Evolutionary conservation across 1,140 invertebrate genomes (phyloP), one percentile per base, ranked within the genome.

Genomic region (Micrasema minimum): DNA sequence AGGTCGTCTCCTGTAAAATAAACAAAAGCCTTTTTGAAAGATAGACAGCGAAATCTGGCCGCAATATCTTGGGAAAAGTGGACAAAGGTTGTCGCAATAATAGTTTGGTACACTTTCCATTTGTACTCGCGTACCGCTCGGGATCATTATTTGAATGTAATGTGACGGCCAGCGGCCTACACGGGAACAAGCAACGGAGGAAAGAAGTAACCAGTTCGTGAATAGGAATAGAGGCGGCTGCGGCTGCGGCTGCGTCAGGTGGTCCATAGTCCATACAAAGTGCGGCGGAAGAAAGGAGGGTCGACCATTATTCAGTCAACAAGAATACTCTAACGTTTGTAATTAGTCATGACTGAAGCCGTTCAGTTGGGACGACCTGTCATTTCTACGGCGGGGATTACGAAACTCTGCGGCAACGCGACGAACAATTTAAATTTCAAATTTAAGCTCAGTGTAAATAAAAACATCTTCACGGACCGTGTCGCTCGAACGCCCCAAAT

Each of bases 241-340:
- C n/a, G n/a, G n/a, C n/a, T n/a, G n/a, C 59, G 59, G 55, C 55
- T 22, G 43, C 41, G 59, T 64, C 59, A 64, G 59, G 59, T 64
- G 59, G 59, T 64, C 59, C 59, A 64, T 64, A 64, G 59, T 64
- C 59, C 59, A 64, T 64, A 64, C 59, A 64, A 45, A 46, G 45
- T 31, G 20, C 22, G 41, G 12, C 20, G 14, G 11, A 31, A 46
- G 43, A 64, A 64, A 46, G 23, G 59, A 64, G 59, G 59, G 41
- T 41, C 26, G 43, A 7, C 41, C 18, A 62, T 62, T 62, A 62
- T 62, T 16, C 59, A 26, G 16, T 18, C 26, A 59, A 38, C 16
- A 26, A 46, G 59, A 64, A 64, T 64, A 64, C 59, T n/a, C n/a
- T n/a, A 64, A 62, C 23, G 59, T 12, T 31, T n/a, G 59, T 64